Evolutionary conservation across 2,888 invertebrate species (phyloP), one percentile per base, ranked within the genome.

Genomic region (Ectemnius continuus): DNA sequence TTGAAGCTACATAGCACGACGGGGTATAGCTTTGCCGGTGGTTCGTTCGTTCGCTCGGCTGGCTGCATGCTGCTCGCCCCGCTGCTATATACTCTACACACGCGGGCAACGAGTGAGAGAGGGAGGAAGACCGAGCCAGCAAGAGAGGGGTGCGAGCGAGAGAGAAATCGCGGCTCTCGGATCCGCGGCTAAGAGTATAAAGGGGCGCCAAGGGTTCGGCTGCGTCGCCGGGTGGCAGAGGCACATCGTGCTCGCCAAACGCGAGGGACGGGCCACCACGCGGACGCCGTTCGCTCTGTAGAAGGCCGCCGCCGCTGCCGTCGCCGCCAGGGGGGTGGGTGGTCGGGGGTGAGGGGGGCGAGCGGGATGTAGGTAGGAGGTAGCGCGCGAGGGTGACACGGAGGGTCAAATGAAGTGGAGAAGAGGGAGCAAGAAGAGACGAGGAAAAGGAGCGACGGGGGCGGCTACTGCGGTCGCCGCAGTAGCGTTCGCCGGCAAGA

Each of bases 121-220:
- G 36, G 11, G 36, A 36, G 5, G 11, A 11, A 36, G 36, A 36
- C 23, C 3, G 23, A 23, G 3, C 23, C 23, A 23, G 23, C 23
- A 23, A 23, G 23, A 23, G 23, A 23, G 2, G 23, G 3, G 23
- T 23, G 23, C 3, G 23, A 23, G 23, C 3, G 36, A 52, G n/a
- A 52, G 52, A 16, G 52, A 5, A 13, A 14, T 52, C 81, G 80
- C 80, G 80, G 78, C 73, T 83, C 79, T 83, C 82, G 85, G 79
- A 82, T 82, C 86, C 84, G 86, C 86, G 85, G 85, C 85, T 86
- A 83, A 85, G 84, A 85, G 88, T 84, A 23, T 23, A 85, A 87
- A 87, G 87, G 85, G 87, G 87, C 84, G 87, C 87, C 86, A 85
- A 88, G 85, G 86, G 88, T 86, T 85, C 79, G 86, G 79, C 78